A percentile compares a stretch with the other conserved stretches of the same genome.
phyloP scores from a whole-genome alignment of 2,797 vertebrate species.

The Hafferia zeledoni region DNA sequence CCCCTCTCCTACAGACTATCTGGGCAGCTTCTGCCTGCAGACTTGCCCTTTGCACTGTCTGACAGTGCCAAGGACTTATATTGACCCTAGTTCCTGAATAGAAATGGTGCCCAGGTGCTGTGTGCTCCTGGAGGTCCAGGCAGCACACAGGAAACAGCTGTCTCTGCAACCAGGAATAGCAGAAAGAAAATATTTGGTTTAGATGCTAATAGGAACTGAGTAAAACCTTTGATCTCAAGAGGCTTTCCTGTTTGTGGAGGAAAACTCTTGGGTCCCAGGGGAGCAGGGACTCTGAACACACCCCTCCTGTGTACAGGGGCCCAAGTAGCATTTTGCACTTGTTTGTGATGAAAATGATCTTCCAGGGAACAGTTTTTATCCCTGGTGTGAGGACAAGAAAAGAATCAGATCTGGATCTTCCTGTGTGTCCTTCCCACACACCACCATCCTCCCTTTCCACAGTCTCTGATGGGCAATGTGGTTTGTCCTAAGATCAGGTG shows the following conservation, averaged over 20 bases:
- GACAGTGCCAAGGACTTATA: background rate
- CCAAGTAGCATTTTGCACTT: rapidly evolving
- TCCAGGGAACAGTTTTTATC: background rate
- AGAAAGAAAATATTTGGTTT: background rate
- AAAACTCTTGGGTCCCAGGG: background rate
- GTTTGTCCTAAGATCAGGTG: background rate
- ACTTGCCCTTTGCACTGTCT: background rate
- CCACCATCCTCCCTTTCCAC: background rate
- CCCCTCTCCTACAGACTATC: background rate
- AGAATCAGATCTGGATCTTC: background rate
- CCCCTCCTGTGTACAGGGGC: background rate
- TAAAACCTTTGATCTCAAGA: background rate
- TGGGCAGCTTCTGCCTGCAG: background rate
- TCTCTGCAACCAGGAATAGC: background rate
- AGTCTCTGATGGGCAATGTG: background rate
- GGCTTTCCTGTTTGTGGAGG: background rate
- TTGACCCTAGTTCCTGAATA: rapidly evolving
- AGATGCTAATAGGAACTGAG: background rate
- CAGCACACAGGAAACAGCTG: background rate
- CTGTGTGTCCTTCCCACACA: background rate
- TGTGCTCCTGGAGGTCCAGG: background rate
- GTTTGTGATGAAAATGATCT: background rate
- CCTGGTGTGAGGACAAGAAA: background rate
- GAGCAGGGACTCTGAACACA: background rate
- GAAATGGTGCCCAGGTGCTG: background rate